Conservation (phyloP, 2,888 invertebrate genomes). For the Leptinotarsa tumamoca region DNA sequence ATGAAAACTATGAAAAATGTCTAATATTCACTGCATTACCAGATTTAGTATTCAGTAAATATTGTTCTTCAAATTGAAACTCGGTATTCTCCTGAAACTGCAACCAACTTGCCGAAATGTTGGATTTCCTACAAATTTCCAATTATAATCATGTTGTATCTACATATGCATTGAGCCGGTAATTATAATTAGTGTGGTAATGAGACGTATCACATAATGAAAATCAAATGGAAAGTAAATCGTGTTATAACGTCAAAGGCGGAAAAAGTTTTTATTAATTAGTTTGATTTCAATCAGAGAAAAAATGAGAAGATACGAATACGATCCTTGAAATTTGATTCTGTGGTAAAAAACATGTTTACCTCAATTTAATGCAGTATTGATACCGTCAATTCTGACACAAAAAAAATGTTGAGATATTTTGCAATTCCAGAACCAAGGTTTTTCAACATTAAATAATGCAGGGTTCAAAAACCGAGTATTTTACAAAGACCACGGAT, state of each 20-base stretch:
- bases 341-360: not conserved
- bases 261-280: not conserved
- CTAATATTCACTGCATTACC: too few relatives aligned
- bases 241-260: not conserved
- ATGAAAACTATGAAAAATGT: too few relatives aligned
- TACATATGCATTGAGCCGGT: too few relatives aligned
- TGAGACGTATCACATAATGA: not conserved
- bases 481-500: too few relatives aligned
- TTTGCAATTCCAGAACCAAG: not conserved
- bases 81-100: too few relatives aligned
- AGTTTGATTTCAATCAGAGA: not conserved
- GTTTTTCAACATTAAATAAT: too few relatives aligned
- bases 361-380: not conserved
- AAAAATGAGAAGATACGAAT: not conserved
- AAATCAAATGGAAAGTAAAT: not conserved
- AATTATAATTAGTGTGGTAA: not conserved
- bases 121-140: too few relatives aligned
- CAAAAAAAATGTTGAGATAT: not conserved
- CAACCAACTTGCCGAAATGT: too few relatives aligned
- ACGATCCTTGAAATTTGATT: slow-evolving; percentile 6
- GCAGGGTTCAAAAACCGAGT: too few relatives aligned
- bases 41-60: too few relatives aligned
- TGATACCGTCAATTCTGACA: not conserved
- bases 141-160: too few relatives aligned
- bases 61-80: too few relatives aligned